Conservation (phyloP, 2,797 vertebrate species). For the Ptychadena robeensis region DNA sequence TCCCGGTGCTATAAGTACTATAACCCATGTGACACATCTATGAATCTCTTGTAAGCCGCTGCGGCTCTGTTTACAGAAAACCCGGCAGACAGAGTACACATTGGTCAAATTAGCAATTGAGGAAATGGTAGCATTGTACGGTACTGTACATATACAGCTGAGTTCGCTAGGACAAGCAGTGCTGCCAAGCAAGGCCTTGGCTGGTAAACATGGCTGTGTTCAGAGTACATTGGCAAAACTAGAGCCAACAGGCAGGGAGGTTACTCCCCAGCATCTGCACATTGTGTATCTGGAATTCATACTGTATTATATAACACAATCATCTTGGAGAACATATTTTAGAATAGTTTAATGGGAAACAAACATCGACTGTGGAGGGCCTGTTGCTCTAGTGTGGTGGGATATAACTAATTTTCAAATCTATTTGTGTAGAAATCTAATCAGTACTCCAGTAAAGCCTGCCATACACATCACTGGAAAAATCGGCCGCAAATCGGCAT, state of each 20-base stretch:
- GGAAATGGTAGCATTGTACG: neutral
- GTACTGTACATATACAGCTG: neutral
- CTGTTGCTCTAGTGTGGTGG: too few relatives aligned
- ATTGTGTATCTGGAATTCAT: neutral
- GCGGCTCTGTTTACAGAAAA: too few relatives aligned
- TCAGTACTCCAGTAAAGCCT: too few relatives aligned
- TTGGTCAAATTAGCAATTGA: neutral
- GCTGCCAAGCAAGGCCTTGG: constrained; percentile 26
- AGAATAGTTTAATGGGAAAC: neutral
- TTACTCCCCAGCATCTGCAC: neutral
- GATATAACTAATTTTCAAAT: too few relatives aligned
- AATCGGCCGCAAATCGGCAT: too few relatives aligned
- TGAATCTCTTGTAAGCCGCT: too few relatives aligned
- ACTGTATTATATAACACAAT: neutral
- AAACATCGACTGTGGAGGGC: too few relatives aligned
- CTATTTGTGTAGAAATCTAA: too few relatives aligned
- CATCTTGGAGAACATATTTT: neutral
- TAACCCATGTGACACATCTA: too few relatives aligned
- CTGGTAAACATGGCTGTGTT: neutral
- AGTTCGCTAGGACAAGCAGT: constrained; percentile 32
- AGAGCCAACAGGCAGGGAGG: neutral
- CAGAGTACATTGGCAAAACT: neutral
- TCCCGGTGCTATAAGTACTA: too few relatives aligned
- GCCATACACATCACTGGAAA: too few relatives aligned
- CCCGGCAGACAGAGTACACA: too few relatives aligned